Percentiles rank a stretch among this genome's conserved stretches.
Conservation (phyloP, 2,113 vertebrate species). For the Oenanthe oenanthe region DNA sequence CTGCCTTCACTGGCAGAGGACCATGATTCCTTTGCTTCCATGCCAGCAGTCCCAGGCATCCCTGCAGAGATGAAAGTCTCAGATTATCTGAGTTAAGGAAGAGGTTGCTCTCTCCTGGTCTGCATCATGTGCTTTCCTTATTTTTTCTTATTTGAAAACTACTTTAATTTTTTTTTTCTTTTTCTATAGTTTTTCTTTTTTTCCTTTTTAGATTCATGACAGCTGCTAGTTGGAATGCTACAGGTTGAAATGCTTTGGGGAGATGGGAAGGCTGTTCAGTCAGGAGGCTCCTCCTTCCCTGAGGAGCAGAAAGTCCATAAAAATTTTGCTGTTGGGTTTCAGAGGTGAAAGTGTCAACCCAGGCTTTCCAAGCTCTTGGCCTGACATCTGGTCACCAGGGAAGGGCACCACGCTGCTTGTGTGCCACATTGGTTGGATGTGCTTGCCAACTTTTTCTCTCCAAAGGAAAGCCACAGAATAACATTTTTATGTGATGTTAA, state of each 20-base stretch:
- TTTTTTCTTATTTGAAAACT: background rate
- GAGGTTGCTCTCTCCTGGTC: background rate
- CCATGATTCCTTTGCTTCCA: background rate
- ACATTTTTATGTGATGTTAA: background rate
- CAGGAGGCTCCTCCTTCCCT: background rate
- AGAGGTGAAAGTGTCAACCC: background rate
- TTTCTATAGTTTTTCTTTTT: rapidly evolving
- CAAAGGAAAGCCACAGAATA: background rate
- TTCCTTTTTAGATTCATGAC: background rate
- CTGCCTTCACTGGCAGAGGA: background rate
- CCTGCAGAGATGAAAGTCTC: background rate
- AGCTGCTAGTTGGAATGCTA: background rate
- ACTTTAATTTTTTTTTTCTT: rapidly evolving
- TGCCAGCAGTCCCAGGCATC: rapidly evolving
- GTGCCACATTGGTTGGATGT: rapidly evolving
- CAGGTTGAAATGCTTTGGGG: background rate
- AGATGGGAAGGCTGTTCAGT: background rate
- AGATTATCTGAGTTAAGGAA: background rate
- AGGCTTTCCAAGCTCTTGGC: background rate
- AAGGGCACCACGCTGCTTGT: background rate
- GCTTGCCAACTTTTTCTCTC: background rate
- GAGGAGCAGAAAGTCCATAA: background rate
- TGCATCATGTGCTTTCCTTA: background rate
- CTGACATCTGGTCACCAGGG: background rate
- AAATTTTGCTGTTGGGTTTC: background rate